Evolutionary conservation across 2,113 vertebrate genomes (phyloP), one percentile per base, ranked within the genome.

Genomic region (Misgurnus mizolepis): DNA sequence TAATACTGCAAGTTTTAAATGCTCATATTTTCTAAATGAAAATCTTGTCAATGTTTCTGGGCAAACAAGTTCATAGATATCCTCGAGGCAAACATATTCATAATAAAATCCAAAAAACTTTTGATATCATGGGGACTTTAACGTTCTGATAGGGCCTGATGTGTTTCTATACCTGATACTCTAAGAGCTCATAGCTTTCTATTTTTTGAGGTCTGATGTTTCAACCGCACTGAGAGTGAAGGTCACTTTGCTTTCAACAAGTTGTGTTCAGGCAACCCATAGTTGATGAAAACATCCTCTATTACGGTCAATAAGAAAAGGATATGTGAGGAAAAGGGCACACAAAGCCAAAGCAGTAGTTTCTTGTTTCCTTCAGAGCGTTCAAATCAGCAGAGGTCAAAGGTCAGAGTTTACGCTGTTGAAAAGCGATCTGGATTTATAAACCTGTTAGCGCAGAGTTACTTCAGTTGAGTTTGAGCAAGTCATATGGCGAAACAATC

Each of bases 361-460:
- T 50, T 66, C 60, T 47, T 14, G 39, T 73, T 73, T 67, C 34
- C 69, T 66, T 60, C 47, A 7, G 69, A n/a, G 68, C 47, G 6
- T 56, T 70, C 41, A 72, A 72, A 65, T 65, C 58, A 80, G 18
- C 47, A n/a, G 5, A 12, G 78, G 60, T 72, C 49, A 56, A 53
- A 73, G 69, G 68, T 73, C 47, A 73, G 40, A 4, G 78, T 65
- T 80, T 39, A 56, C 60, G 7, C 60, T 41, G 62, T 56, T 72
- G 69, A 73, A 80, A 71, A 73, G 45, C 14, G 7, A 71, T 60
- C 39, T 56, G 69, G 61, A 73, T 66, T 72, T 56, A 64, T 56
- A 80, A 80, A 72, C 62, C 47, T 62, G 72, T 62, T 75, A 47
- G 45, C 40, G 27, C 41, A 75, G 41, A 56, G 61, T 43, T 22